Evolutionary conservation across 2,888 invertebrate genomes (phyloP), one percentile per base, ranked within the genome.

Genomic region (Adela reaumurella): DNA sequence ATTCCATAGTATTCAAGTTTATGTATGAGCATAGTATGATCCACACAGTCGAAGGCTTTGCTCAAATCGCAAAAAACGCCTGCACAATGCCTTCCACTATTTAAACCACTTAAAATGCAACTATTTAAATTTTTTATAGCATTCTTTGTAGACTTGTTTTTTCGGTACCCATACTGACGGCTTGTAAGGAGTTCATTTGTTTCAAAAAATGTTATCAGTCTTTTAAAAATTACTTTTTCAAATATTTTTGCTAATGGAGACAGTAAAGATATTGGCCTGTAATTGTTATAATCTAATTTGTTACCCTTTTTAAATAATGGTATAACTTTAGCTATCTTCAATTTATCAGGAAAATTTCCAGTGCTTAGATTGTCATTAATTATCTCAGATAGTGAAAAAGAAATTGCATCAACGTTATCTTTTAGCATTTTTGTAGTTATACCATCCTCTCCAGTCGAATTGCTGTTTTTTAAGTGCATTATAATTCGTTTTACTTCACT

Each of bases 1-100:
- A 45, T 45, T 16, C 46, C 46, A 45, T 45, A 45, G n/a, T 16
- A 24, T 45, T 24, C 20, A 4, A 45, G 16, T n/a, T 45, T 24
- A 5, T 14, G n/a, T 3, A 20, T 16, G 6, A 45, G 17, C 5
- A 19, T 45, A 20, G 16, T 24, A 14, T 20, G 28, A 17, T 20
- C 17, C 8, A 45, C 16, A 14, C 20, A 19, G 8, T n/a, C 45
- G 19, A 44, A 44, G 4, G 44, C 18, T 6, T n/a, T 20, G 16
- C 28, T 45, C 24, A 24, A 24, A 24, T 24, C 24, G 8, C 24
- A 24, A 24, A 24, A 24, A 8, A 24, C 24, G 8, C 24, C 24
- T 24, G 24, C 24, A 8, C 24, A 24, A 8, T 24, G 24, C 16
- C 16, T 20, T 24, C 24, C 24, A 3, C 24, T 24, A 14, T 20